Evolutionary conservation across 2,113 vertebrate species (phyloP).

Genomic region (Heloderma charlesbogerti): DNA sequence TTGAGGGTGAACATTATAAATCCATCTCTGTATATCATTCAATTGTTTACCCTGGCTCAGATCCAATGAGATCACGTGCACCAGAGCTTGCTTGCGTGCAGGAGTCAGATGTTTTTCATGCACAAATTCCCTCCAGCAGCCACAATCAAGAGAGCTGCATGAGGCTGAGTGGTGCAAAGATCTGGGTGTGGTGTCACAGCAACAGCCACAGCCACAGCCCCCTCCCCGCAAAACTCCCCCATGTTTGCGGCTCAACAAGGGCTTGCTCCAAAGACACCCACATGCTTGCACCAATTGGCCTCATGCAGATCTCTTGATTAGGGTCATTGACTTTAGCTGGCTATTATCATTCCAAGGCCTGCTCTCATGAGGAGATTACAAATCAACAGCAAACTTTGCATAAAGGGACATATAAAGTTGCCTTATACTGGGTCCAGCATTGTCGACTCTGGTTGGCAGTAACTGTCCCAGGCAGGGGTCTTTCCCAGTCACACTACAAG

Average conservation of each 20-base stretch:
- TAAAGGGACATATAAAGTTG: background rate
- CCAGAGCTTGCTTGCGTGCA: background rate
- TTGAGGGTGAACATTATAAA: background rate
- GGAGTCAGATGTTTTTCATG: background rate
- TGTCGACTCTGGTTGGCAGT: background rate
- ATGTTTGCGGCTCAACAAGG: background rate
- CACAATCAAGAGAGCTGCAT: background rate
- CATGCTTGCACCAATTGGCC: background rate
- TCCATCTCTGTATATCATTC: background rate
- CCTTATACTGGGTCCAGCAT: background rate
- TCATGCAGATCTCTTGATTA: background rate
- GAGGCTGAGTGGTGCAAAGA: background rate
- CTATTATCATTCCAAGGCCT: background rate
- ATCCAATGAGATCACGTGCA: background rate
- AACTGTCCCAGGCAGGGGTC: background rate
- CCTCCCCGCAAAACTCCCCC: background rate
- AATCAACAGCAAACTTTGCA: background rate
- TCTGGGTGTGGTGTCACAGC: background rate
- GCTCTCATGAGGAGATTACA: background rate
- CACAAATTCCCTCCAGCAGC: background rate
- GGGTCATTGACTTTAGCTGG: background rate
- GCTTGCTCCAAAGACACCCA: background rate
- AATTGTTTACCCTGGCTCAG: background rate
- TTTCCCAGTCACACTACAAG: background rate
- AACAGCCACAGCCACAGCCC: background rate